Evolutionary conservation across 2,888 invertebrate species (phyloP).

Genomic region (Nomada fabriciana): DNA sequence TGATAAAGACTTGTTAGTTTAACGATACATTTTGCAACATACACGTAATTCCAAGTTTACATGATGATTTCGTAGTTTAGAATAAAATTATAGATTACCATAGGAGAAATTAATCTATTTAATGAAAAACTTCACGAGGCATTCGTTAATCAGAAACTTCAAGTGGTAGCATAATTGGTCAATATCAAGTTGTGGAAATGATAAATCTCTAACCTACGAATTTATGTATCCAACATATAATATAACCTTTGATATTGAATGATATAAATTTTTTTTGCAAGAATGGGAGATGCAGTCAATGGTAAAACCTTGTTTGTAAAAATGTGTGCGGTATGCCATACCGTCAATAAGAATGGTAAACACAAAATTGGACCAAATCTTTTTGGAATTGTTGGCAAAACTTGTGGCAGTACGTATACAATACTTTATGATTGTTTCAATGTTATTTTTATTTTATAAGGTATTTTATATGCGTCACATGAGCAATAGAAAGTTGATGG

Average conservation of each 20-base stretch:
- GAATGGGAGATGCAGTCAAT: slow-evolving; percentile 87
- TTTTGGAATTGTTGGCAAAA: slow-evolving; percentile 87
- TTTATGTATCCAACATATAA: not conserved
- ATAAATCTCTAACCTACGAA: not conserved
- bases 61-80: not conserved
- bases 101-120: not conserved
- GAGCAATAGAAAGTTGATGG: not conserved
- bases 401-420: slow-evolving; percentile 73
- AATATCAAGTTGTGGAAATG: not conserved
- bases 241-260: slow-evolving; percentile 18
- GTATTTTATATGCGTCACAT: not conserved
- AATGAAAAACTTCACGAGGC: not conserved
- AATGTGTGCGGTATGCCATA: slow-evolving; percentile 90
- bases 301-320: slow-evolving; percentile 89
- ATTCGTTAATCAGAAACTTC: slow-evolving; percentile 1
- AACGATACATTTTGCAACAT: no score
- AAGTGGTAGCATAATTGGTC: not conserved
- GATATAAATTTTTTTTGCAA: slow-evolving; percentile 9
- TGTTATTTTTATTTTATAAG: not conserved
- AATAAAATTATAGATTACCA: not conserved
- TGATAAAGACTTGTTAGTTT: not conserved
- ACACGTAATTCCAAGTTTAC: no score
- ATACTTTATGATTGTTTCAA: not conserved
- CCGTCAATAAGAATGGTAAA: slow-evolving; percentile 87
- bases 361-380: slow-evolving; percentile 91